phyloP scores from a whole-genome alignment of 2,888 invertebrate genomes.

The Drosophila macrothrix region DNA sequence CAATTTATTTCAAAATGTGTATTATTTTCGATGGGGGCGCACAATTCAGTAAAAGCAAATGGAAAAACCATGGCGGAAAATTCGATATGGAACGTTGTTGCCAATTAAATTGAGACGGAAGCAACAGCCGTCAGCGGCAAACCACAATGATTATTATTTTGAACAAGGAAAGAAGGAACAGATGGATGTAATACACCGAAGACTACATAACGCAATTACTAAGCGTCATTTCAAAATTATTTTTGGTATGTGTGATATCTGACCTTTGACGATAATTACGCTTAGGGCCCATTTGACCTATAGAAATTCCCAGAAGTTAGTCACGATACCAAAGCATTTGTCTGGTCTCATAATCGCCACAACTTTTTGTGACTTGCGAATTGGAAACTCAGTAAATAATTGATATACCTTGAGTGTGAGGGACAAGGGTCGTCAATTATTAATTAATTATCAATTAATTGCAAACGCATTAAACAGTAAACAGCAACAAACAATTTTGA shows the following conservation, averaged over 20 bases:
- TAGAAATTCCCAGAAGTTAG: slow-evolving; percentile 12
- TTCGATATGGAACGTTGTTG: neutral
- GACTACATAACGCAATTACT: neutral
- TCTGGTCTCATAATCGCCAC: slow-evolving; percentile 3
- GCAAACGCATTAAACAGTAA: no score
- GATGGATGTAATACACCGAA: neutral
- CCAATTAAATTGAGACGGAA: neutral
- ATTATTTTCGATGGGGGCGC: slow-evolving; percentile 3
- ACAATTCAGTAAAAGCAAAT: neutral
- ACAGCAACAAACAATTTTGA: neutral
- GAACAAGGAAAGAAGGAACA: neutral
- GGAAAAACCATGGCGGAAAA: slow-evolving; percentile 2
- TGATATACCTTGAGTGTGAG: slow-evolving; percentile 5
- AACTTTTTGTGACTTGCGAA: slow-evolving; percentile 11
- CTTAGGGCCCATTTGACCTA: slow-evolving; percentile 35
- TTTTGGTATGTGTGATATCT: neutral
- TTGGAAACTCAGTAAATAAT: slow-evolving; percentile 22
- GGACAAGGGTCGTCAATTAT: slow-evolving; percentile 2
- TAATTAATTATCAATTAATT: neutral
- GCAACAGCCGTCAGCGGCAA: neutral
- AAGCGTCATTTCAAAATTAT: neutral
- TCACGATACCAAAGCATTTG: slow-evolving; percentile 5
- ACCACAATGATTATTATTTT: neutral
- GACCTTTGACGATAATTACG: slow-evolving; percentile 13
- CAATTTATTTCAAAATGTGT: slow-evolving; percentile 39